Base-by-base conservation (phyloP, 2,113 vertebrate species). In the Nycticryphes semicollaris region DNA sequence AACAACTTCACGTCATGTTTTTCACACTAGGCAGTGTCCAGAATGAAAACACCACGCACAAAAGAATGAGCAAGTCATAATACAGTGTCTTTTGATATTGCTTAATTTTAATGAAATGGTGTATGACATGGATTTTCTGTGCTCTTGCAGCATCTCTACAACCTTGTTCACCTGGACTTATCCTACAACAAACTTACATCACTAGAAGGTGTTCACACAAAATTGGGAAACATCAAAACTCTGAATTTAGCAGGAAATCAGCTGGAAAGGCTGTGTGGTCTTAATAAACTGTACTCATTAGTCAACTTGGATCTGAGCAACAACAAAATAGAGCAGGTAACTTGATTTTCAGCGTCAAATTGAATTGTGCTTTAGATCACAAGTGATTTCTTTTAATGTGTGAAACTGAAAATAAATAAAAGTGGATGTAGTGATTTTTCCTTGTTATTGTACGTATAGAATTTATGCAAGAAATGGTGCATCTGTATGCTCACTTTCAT, bases 191-290 rank as follows among this genome's bases (percentile, higher is more conserved):
- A 98, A 66, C 98, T 99, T 22, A 96, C 82, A 27, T 97, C 98
- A 10, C 95, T 99, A 69, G 98, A 99, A 97, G 98, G 98, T 7
- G 98, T 99, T 92, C 99, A 99, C 96, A 99, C 99, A 27, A 99
- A 99, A 72, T 98, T 99, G 87, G 99, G 99, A 41, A 99, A 99
- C 96, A 99, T 99, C 90, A 99, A 99, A 96, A 99, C 99, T 14
- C 97, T 99, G 72, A 99, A 98, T 94, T 98, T 99, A 96, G 98
- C 99, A 3, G 99, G 99, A 14, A 99, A 99, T 97, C 98, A 98
- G n/a, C 97, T 99, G 84, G 98, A 99, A 90, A 98, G 82, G 14
- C 98, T 99, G n/a, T 98, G 96, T 35, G 99, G 99, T 62, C 99
- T 99, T 91, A 98, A 98, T 76, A 99, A 99, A 93, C 98, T 99